Conservation (phyloP, 2,888 invertebrate species). For the Sinopyrophorus schimmeli region DNA sequence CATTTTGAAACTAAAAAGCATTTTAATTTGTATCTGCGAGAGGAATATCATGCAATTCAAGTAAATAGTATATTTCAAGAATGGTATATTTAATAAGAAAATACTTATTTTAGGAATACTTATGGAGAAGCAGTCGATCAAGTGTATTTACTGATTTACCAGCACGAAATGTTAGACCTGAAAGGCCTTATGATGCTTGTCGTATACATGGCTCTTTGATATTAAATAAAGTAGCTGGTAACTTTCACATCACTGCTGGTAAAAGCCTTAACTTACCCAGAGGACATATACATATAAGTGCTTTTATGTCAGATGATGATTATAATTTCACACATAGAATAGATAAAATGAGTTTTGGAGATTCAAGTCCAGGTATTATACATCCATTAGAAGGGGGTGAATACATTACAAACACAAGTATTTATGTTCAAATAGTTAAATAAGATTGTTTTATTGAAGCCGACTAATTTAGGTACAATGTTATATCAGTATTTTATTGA, state of each 20-base stretch:
- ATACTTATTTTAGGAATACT: conserved; percentile 65
- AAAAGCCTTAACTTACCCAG: conserved; percentile 78
- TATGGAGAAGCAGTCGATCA: conserved; percentile 81
- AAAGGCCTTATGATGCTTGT: conserved; percentile 78
- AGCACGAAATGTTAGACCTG: conserved; percentile 61
- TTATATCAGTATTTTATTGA: conserved; percentile 93
- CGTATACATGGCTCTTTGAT: conserved; percentile 81
- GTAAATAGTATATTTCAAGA: too few relatives aligned
- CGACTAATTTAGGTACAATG: conserved; percentile 64
- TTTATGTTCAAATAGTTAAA: conserved; percentile 2
- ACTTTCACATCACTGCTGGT: conserved; percentile 92
- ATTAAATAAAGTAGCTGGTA: conserved; percentile 94
- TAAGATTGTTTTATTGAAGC: conserved; percentile 3
- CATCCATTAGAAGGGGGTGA: conserved; percentile 97
- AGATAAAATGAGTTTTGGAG: conserved; percentile 92
- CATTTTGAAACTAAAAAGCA: conserved; percentile 82
- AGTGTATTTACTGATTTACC: conserved; percentile 72
- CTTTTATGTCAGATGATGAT: conserved; percentile 74
- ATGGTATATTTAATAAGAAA: not conserved
- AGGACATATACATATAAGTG: conserved; percentile 80
- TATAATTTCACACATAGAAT: conserved; percentile 97
- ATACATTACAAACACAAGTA: conserved; percentile 67
- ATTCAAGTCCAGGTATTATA: conserved; percentile 82
- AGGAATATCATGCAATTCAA: conserved; percentile 89
- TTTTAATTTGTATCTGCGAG: conserved; percentile 82